Evolutionary conservation across 2,113 vertebrate genomes (phyloP).

Genomic region (Arvicanthis niloticus): DNA sequence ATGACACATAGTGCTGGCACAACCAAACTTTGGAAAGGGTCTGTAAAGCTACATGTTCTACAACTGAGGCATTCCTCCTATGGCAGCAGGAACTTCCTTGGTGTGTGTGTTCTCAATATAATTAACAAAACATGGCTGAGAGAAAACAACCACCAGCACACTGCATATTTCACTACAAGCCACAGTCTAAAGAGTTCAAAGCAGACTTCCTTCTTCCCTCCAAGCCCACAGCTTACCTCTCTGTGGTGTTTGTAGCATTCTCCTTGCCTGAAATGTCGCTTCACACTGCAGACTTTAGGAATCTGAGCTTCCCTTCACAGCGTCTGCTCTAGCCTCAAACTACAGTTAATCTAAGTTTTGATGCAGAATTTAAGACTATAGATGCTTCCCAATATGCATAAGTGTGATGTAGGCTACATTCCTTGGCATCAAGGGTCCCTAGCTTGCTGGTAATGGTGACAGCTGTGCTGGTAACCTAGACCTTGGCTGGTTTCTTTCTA

Average conservation of each 20-base stretch:
- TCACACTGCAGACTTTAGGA: background rate
- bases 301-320: background rate
- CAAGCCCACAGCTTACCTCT: background rate
- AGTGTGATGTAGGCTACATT: background rate
- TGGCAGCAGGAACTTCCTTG: background rate
- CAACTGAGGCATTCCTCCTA: background rate
- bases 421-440: background rate
- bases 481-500: background rate
- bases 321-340: background rate
- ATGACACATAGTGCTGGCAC: slow-evolving; percentile 22
- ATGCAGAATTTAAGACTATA: slow-evolving; percentile 17
- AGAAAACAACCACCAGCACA: background rate
- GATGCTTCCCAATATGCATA: background rate
- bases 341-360: background rate
- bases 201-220: background rate
- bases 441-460: slow-evolving; percentile 11
- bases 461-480: background rate
- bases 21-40: background rate
- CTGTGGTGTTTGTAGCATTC: background rate
- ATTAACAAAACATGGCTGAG: slow-evolving; percentile 44
- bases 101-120: slow-evolving; percentile 15
- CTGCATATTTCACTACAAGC: background rate
- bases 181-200: background rate
- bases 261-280: background rate
- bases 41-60: background rate